Evolutionary conservation across 2,797 vertebrate species (phyloP), one percentile per base, ranked within the genome.

Genomic region (Podarcis lilfordi): DNA sequence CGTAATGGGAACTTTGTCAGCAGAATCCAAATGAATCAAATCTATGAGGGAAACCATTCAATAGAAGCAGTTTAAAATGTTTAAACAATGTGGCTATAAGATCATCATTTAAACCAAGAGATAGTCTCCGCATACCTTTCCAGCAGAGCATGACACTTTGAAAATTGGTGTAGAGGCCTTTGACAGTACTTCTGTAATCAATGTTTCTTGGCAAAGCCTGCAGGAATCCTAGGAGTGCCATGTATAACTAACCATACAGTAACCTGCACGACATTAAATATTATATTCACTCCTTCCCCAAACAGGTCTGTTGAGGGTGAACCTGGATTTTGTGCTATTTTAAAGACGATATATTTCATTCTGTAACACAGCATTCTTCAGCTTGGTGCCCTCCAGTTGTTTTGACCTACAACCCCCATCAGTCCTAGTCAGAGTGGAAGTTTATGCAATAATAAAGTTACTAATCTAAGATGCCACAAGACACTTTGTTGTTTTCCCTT

Each of bases 21-120:
- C 88, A 94, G 91, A 96, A 96, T 94, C 93, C 93, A 95, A 96
- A 97, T 96, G 94, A 97, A 97, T 97, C 96, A 97, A 97, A 94
- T 87, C 93, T 94, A 96, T 40, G 96, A 96, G 94, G 91, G 90
- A 92, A 97, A 94, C 91, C 95, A 90, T 92, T 97, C 96, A 96
- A 96, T 96, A 97, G 91, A 87, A 93, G 93, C 92, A 95, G 95
- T 94, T 97, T 96, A 97, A 89, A 89, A 97, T 97, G 96, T 86
- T 96, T 91, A 97, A 96, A 97, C 93, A 96, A 97, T 97, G 95
- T 94, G 94, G 94, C 37, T 32, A 88, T 94, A 72, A 91, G 92
- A 89, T 92, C 93, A 96, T 97, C 93, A 96, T 96, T 97, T 96
- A 96, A 84, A 64, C 77, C 1, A 82, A 90, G 91, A 95, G 96